Evolutionary conservation across 64 coral and sea anemone genomes (phyloP).

Genomic region (Stichodactyla mertensii): DNA sequence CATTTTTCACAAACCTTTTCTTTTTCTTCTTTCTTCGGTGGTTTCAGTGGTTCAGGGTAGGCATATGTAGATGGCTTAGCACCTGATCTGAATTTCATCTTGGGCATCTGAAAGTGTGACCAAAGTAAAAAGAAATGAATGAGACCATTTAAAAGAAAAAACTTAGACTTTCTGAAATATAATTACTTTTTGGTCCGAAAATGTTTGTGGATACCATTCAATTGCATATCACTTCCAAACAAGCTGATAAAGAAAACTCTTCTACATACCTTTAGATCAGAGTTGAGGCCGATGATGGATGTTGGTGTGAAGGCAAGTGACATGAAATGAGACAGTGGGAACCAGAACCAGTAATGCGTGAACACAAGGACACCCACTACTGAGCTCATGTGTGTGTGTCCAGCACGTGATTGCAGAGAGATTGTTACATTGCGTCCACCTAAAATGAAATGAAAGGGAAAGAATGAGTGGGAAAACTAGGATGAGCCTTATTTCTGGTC

Average conservation of each 20-base stretch:
- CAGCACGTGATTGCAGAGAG: slow-evolving; percentile 90
- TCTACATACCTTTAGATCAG: slow-evolving; percentile 75
- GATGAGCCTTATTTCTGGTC: too few relatives aligned
- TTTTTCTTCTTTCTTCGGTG: slow-evolving; percentile 96
- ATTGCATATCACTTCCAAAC: background rate
- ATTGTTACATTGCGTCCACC: slow-evolving; percentile 97
- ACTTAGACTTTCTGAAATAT: too few relatives aligned
- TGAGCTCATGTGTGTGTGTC: slow-evolving; percentile 92
- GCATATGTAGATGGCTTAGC: slow-evolving; percentile 91
- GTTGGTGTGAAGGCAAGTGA: slow-evolving; percentile 87
- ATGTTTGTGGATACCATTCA: background rate
- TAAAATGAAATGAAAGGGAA: slow-evolving; percentile 2
- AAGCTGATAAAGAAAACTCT: background rate
- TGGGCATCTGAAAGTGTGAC: slow-evolving; percentile 78
- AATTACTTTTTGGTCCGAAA: background rate
- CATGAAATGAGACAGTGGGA: slow-evolving; percentile 87
- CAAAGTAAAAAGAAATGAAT: background rate
- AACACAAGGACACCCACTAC: slow-evolving; percentile 91
- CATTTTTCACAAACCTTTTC: slow-evolving; percentile 58
- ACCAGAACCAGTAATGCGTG: slow-evolving; percentile 98
- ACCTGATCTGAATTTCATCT: slow-evolving; percentile 90
- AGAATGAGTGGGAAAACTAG: background rate
- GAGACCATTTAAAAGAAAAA: background rate
- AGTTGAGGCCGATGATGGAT: slow-evolving; percentile 89
- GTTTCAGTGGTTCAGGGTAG: slow-evolving; percentile 88